Evolutionary conservation across 2,888 invertebrate species (phyloP).

Genomic region (Ennomos erosarius): DNA sequence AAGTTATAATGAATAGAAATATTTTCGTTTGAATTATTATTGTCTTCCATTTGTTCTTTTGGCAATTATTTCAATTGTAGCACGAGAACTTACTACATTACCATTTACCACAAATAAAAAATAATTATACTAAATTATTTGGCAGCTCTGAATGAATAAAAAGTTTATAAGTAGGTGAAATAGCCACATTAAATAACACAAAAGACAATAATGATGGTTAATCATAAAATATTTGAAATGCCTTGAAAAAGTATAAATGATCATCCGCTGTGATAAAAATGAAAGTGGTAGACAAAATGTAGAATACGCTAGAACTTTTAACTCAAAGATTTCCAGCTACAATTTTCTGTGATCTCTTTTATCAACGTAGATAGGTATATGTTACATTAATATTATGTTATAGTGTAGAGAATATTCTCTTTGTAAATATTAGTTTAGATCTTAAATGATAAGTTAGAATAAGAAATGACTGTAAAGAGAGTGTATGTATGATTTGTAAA

Average conservation of each 20-base stretch:
- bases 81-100: slow-evolving; percentile 65
- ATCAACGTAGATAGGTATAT: slow-evolving; percentile 82
- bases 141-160: slow-evolving; percentile 48
- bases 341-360: slow-evolving; percentile 86
- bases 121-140: slow-evolving; percentile 25
- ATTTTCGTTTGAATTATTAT: slow-evolving; percentile 54
- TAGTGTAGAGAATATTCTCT: slow-evolving; percentile 71
- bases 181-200: slow-evolving; percentile 16
- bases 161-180: slow-evolving; percentile 20
- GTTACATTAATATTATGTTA: slow-evolving; percentile 77
- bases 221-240: slow-evolving; percentile 62
- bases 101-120: slow-evolving; percentile 70
- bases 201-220: slow-evolving; percentile 72
- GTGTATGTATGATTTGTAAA: slow-evolving; percentile 84
- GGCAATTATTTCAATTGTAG: slow-evolving; percentile 79
- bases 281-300: slow-evolving; percentile 77
- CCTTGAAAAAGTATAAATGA: slow-evolving; percentile 72
- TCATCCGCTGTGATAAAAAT: slow-evolving; percentile 81
- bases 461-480: slow-evolving; percentile 82
- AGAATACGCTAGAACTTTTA: slow-evolving; percentile 77
- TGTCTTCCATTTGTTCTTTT: slow-evolving; percentile 81
- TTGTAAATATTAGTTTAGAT: slow-evolving; percentile 76
- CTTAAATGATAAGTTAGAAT: slow-evolving; percentile 54
- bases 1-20: slow-evolving; percentile 51
- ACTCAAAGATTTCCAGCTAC: slow-evolving; percentile 85